Evolutionary conservation across 1,140 invertebrate species (phyloP), one percentile per base, ranked within the genome.

Genomic region (Myzus persicae): DNA sequence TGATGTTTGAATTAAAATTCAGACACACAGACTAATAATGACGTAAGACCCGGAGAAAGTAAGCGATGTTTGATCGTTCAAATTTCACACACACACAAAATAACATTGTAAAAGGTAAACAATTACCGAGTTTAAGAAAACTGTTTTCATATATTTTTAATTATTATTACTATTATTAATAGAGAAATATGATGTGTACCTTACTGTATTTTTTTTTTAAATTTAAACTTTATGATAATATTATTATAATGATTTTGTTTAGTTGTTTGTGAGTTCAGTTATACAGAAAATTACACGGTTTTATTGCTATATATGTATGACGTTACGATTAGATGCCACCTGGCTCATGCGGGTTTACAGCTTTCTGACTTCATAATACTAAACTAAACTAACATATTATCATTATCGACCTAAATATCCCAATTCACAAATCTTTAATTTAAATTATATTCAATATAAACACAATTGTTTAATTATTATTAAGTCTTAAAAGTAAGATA

Each of bases 341-440:
- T 90, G 89, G 24, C 89, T 90, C 38, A 90, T 90, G 89, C 89
- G 89, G 89, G 89, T 40, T 90, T 90, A 42, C 42, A 90, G 89
- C n/a, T 90, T 24, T 89, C 38, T 31, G 18, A 90, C 87, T 51
- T 38, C 31, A 38, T 54, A 59, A 42, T 59, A 48, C 14, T 48
- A 48, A 18, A 54, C 38, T 76, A 36, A 38, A 89, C 46, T n/a
- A 51, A 22, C n/a, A 14, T 31, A 51, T 2, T 36, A 85, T 59
- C 24, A 38, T 38, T 44, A 89, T 51, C 87, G 87, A 89, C 87
- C 87, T 89, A 89, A 87, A 44, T 87, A 26, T 44, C n/a, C 7
- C 18, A 44, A 87, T 44, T 67, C 59, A 67, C 59, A 67, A 67
- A 87, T 84, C 76, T 36, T 7, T 81, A 81, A 38, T 81, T 81